Conservation (phyloP, 2,888 invertebrate genomes). For the Clostera curtula region DNA sequence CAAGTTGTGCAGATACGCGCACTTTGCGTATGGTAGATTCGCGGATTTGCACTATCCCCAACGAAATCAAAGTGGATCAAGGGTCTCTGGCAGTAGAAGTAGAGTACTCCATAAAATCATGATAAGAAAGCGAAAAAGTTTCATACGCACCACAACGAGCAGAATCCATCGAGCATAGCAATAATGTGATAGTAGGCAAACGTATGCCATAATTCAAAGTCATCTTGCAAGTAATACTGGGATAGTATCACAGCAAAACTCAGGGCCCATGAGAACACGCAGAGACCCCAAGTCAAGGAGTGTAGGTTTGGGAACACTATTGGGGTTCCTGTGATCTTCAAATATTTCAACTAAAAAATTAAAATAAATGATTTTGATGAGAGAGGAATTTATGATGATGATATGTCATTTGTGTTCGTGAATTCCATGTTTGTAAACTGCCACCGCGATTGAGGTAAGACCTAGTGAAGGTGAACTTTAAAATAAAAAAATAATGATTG, state of each 20-base stretch:
- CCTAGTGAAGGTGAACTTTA: too few species aligned
- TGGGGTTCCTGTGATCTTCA: conserved; percentile 76
- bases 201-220: conserved; percentile 82
- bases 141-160: conserved; percentile 77
- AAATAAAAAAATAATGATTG: too few species aligned
- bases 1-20: too few species aligned
- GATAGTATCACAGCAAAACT: conserved; percentile 80
- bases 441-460: too few species aligned
- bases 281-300: conserved; percentile 77
- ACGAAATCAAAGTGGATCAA: too few species aligned
- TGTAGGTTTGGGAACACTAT: conserved; percentile 80
- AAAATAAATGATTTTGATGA: not conserved
- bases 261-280: conserved; percentile 79
- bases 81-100: too few species aligned
- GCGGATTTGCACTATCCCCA: too few species aligned
- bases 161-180: conserved; percentile 83
- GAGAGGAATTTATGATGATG: not conserved
- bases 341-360: conserved; percentile 73
- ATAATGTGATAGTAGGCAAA: conserved; percentile 83
- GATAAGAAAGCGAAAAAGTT: conserved; percentile 3
- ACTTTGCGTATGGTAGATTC: too few species aligned
- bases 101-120: too few species aligned
- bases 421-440: too few species aligned
- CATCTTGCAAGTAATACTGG: conserved; percentile 81
- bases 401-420: not conserved